Evolutionary conservation across 1,140 invertebrate genomes (phyloP), one percentile per base, ranked within the genome.

Genomic region (Leptinotarsa undecemlineata): DNA sequence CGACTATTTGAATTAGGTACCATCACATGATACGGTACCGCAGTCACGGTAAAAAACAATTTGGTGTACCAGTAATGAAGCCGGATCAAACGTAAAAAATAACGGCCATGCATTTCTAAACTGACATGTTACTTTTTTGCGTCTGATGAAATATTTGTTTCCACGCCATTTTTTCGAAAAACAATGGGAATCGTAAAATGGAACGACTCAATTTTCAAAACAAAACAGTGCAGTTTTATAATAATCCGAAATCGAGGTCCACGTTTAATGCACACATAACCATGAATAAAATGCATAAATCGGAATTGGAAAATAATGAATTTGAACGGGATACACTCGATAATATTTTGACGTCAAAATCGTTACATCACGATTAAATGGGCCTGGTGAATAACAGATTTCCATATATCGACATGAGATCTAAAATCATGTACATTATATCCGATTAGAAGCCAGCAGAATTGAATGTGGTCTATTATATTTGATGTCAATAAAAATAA

Each of bases 321-420:
- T 57, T 57, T 19, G 51, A 57, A 57, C 51, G 51, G 51, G 51
- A 57, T 57, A 14, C 17, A 57, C 17, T 57, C 51, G 51, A 57
- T 57, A 57, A 57, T 57, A 57, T 57, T 57, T 57, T 57, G 51
- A 57, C 51, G 51, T n/a, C n/a, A n/a, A 57, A 57, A 57, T 57
- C 15, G 51, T 57, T 57, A 57, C 51, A 57, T 57, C 51, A 57
- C 51, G 8, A 17, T 0, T 17, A 57, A 57, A 57, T 57, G 51
- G n/a, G 51, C 6, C 51, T 57, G 51, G 17, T 57, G 51, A 57
- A 57, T 57, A 57, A 57, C 51, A 57, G 14, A 57, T n/a, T n/a
- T 57, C 4, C 13, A 19, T 57, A 14, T 57, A 57, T 42, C 33
- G 8, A 42, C 2, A 42, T 0, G 33, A 42, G 8, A 42, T 42